Evolutionary conservation across 2,888 invertebrate genomes (phyloP), one percentile per base, ranked within the genome.

Genomic region (Galeopsomyia nigrocyanea): DNA sequence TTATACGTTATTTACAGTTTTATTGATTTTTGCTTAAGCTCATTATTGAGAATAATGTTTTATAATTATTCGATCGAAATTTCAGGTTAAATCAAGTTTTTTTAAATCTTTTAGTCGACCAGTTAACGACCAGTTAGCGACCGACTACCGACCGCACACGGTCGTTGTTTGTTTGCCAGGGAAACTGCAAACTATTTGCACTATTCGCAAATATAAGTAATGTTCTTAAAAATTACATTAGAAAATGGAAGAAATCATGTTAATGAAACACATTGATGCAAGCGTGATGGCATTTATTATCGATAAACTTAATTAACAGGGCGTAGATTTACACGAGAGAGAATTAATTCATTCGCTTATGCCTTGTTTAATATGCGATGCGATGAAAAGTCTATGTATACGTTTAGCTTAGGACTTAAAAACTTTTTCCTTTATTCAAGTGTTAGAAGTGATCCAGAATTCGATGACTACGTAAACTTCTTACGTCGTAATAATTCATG

Each of bases 281-380:
- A 86, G 86, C 86, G 82, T 86, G 84, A 86, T 85, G 86, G 86
- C 86, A 83, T 86, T 86, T 86, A 86, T 86, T 86, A 85, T 85
- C 80, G 82, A 83, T 85, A 85, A 86, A 85, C 84, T 84, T 85
- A 86, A 84, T 86, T 84, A 85, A 86, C 85, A 86, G 84, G 82
- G 83, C 84, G 80, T 84, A 84, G 84, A 86, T 85, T 82, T 86
- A 86, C 85, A 86, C 82, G 82, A 84, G 83, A 84, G 80, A 85
- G 79, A 82, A 84, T 78, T 83, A 80, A 82, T 83, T 82, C 79
- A 78, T 82, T 82, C 81, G 79, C 79, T 83, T 81, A 82, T 81
- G 79, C 75, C 77, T 76, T 75, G 75, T 79, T 79, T 80, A 81
- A 78, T 82, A 83, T 79, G 82, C 80, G 74, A 79, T 78, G 80